Conservation (phyloP, 2,888 invertebrate genomes). For the Therioaphis trifolii region DNA sequence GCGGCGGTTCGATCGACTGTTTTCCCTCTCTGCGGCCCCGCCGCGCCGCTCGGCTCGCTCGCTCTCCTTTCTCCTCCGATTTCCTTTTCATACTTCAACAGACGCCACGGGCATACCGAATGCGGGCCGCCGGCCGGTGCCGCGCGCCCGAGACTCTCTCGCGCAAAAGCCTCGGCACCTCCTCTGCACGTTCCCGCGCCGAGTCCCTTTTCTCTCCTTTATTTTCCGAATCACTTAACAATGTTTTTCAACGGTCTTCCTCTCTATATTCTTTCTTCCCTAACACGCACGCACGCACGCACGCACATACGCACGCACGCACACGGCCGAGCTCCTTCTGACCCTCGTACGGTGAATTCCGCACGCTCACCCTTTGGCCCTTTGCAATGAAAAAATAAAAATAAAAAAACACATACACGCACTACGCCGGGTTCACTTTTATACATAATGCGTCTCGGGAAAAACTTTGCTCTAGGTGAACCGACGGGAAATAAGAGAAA, state of each 20-base stretch:
- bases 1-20: conserved; percentile 12
- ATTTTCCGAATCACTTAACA: conserved; percentile 62
- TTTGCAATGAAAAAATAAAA: no score
- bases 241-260: conserved; percentile 54
- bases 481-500: background rate
- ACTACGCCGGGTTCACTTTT: background rate
- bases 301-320: background rate
- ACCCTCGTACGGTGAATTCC: background rate
- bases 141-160: background rate
- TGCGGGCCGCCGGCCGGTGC: conserved; percentile 17
- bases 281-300: background rate
- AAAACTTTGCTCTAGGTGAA: conserved; percentile 1
- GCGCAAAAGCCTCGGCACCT: conserved; percentile 19
- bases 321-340: background rate
- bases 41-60: background rate
- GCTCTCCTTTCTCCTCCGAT: conserved; percentile 25
- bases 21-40: background rate
- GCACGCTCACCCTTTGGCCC: background rate
- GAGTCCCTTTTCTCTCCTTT: conserved; percentile 55
- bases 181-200: background rate
- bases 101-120: conserved; percentile 54
- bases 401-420: background rate
- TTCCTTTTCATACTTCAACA: conserved; percentile 44
- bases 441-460: background rate
- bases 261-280: background rate